Conservation (phyloP, 2,113 vertebrate genomes). For the Hirundichthys speculiger region DNA sequence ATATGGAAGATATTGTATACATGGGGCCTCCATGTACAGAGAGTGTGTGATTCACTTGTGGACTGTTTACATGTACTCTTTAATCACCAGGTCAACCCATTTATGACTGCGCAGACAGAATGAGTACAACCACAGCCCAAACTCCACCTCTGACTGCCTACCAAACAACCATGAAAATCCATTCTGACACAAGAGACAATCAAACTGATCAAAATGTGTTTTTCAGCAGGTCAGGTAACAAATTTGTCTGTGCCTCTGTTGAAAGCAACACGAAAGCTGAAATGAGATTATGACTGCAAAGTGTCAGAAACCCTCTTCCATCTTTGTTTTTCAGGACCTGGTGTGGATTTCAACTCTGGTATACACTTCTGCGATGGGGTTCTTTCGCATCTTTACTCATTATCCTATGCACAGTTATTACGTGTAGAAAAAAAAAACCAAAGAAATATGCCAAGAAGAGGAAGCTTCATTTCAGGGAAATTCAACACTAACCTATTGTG, state of each 20-base stretch:
- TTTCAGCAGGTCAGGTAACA: slow-evolving; percentile 25
- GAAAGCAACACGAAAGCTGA: not conserved
- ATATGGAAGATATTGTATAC: no score
- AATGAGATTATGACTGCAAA: not conserved
- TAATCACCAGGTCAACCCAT: slow-evolving; percentile 51
- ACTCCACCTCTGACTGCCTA: slow-evolving; percentile 21
- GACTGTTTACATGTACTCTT: not conserved
- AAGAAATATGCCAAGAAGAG: not conserved
- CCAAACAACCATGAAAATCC: not conserved
- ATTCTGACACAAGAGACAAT: slow-evolving; percentile 25
- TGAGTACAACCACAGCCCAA: slow-evolving; percentile 30
- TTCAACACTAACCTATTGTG: not conserved
- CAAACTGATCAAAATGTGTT: slow-evolving; percentile 21
- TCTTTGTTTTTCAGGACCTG: slow-evolving; percentile 42
- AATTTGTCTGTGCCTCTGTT: not conserved
- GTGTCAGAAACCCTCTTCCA: not conserved
- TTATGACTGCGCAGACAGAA: slow-evolving; percentile 59
- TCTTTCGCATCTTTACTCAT: slow-evolving; percentile 48
- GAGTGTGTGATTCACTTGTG: no score
- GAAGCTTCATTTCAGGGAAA: not conserved
- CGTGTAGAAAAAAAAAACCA: slow-evolving; percentile 4
- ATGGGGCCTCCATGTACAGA: no score
- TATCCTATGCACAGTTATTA: slow-evolving; percentile 28
- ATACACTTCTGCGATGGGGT: slow-evolving; percentile 62
- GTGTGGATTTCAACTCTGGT: slow-evolving; percentile 60